Evolutionary conservation across 2,888 invertebrate genomes (phyloP), one percentile per base, ranked within the genome.

Genomic region (Julus scanicus): DNA sequence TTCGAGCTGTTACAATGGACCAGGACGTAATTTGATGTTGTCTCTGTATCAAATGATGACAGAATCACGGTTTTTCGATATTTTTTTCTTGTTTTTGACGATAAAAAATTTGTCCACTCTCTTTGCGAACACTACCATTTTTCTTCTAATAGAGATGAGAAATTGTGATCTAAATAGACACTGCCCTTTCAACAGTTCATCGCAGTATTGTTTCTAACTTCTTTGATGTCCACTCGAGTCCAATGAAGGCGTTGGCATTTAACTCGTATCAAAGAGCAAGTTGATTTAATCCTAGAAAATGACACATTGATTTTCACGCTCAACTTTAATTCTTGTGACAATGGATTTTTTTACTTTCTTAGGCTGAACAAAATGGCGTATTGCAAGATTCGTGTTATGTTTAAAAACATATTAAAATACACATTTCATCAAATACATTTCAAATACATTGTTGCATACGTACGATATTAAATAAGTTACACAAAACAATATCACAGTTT

Each of bases 21-120:
- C 71, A 29, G 29, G 71, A 29, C 71, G 71, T 71, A 71, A 71
- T 71, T 71, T 71, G 71, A 71, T 71, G 71, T 71, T 71, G 71
- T 11, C 20, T 9, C 29, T 9, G 9, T 71, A 71, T 71, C 71
- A 71, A 71, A 29, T 20, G 71, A 20, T 71, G 71, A 71, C 71
- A 71, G 71, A 29, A 20, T 71, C 63, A 63, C 63, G 6, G 20
- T 71, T 71, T 71, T 71, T 71, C 20, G 71, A 71, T 71, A 71
- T 71, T 9, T 63, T 63, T 9, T 2, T 11, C 29, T 9, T 71
- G 20, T 71, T 71, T 71, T 71, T 71, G 71, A 71, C 8, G 71
- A 71, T 8, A 71, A 71, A 63, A 71, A 71, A 71, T 29, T 57
- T 29, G 71, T 71, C 11, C 11, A 29, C 71, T 71, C 29, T 71